These are phyloP conservation scores for Pterostichus niger DNA, from an alignment of 2,888 invertebrate species.

Conservation along the genomic window DNA sequence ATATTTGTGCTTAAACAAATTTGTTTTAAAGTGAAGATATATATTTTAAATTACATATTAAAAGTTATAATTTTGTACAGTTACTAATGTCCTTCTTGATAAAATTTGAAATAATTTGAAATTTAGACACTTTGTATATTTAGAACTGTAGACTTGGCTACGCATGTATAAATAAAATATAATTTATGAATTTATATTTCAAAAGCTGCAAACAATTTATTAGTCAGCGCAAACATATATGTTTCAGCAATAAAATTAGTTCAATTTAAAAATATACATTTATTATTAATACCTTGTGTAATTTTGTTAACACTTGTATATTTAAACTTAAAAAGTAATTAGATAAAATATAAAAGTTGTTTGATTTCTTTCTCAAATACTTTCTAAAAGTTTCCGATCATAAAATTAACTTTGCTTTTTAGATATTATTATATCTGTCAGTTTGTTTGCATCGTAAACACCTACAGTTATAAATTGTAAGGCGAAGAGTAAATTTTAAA, in stretches of 20 bases:
- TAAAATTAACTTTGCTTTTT: neutral
- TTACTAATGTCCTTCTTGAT: too few species aligned
- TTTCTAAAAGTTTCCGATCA: conserved; percentile 7
- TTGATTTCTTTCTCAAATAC: neutral
- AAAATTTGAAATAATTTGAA: conserved; percentile 15
- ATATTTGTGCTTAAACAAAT: too few species aligned
- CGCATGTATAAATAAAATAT: conserved; percentile 33
- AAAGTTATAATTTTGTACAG: too few species aligned
- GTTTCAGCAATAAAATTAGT: conserved; percentile 9
- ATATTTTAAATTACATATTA: too few species aligned
- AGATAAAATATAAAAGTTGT: neutral
- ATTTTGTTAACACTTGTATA: neutral
- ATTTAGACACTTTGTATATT: conserved; percentile 35
- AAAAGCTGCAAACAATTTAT: conserved; percentile 47
- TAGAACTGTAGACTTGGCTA: conserved; percentile 39
- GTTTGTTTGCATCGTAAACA: conserved; percentile 19
- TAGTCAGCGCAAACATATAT: conserved; percentile 17
- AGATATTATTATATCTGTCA: conserved; percentile 10
- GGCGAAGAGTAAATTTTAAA: neutral
- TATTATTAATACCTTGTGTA: conserved; percentile 9
- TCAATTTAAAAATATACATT: conserved; percentile 15
- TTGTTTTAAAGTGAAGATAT: too few species aligned
- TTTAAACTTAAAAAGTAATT: neutral
- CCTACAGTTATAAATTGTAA: neutral
- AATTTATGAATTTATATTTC: conserved; percentile 49